phyloP scores from a whole-genome alignment of 2,888 invertebrate species.

The Drosophila subquinaria region DNA sequence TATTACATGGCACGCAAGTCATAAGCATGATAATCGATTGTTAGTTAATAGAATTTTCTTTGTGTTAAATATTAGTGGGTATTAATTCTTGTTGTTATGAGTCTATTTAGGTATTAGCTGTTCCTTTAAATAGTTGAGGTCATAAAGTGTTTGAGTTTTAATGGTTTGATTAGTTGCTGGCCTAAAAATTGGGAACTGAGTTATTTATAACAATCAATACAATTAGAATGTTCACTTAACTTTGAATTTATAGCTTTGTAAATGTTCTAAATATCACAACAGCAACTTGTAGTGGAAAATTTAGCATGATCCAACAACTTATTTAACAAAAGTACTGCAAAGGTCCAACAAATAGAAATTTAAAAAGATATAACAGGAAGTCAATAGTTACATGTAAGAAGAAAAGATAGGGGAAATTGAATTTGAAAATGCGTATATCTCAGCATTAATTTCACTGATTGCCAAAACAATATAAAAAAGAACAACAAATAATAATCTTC shows the following conservation, averaged over 20 bases:
- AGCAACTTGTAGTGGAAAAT: background rate
- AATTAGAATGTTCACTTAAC: background rate
- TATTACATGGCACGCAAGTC: slow-evolving; percentile 68
- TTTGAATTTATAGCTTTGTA: background rate
- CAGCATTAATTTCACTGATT: no score
- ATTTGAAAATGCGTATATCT: no score
- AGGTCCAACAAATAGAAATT: no score
- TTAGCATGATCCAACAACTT: no score
- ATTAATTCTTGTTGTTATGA: slow-evolving; percentile 41
- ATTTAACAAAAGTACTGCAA: no score
- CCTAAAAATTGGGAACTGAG: background rate
- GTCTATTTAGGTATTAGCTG: slow-evolving; percentile 22
- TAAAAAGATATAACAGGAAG: no score
- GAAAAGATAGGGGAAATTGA: no score
- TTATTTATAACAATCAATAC: background rate
- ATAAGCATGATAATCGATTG: slow-evolving; percentile 76
- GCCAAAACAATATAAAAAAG: no score
- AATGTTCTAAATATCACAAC: background rate
- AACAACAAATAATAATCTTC: no score
- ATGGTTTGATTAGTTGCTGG: background rate
- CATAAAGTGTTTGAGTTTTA: slow-evolving; percentile 40
- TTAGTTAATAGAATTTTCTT: slow-evolving; percentile 72
- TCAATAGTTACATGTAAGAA: no score
- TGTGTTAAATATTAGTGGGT: slow-evolving; percentile 35
- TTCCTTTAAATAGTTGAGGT: slow-evolving; percentile 35